A percentile compares a stretch with the other conserved stretches of the same genome.
These are phyloP conservation scores for Seriola aureovittata DNA, from an alignment of 2,113 vertebrate genomes.

Conservation along the genomic window DNA sequence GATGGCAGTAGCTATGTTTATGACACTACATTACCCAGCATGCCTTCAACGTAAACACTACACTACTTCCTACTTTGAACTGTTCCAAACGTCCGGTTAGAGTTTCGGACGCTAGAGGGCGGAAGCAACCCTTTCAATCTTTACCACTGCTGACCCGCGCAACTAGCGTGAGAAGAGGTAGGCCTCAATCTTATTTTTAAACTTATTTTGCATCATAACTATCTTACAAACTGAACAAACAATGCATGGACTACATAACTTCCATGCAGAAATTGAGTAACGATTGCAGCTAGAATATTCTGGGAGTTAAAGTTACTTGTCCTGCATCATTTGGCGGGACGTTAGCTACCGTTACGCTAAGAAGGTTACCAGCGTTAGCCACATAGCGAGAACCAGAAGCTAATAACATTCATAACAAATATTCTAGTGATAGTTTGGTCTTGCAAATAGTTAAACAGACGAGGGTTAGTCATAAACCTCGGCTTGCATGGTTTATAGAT, in stretches of 20 bases:
- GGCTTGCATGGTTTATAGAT: fast-evolving
- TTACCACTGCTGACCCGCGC: slow-evolving; percentile 66
- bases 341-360: slow-evolving; percentile 48
- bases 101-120: slow-evolving; percentile 49
- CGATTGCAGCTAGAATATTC: not conserved
- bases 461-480: fast-evolving
- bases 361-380: slow-evolving; percentile 40
- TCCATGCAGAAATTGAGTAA: fast-evolving
- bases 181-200: slow-evolving; percentile 59
- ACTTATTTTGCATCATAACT: not conserved
- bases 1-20: too few species aligned
- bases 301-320: not conserved
- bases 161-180: slow-evolving; percentile 73
- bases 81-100: slow-evolving; percentile 38
- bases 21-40: slow-evolving; percentile 45
- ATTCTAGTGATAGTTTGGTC: fast-evolving
- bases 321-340: slow-evolving; percentile 4
- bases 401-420: not conserved
- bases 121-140: slow-evolving; percentile 27
- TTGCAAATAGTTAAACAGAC: fast-evolving
- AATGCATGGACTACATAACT: fast-evolving
- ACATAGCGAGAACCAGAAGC: not conserved
- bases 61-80: slow-evolving; percentile 9
- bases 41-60: not conserved
- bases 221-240: fast-evolving